These are phyloP conservation scores for Camelus dromedarius DNA, from an alignment of 2,113 vertebrate genomes.

Conservation along the genomic window DNA sequence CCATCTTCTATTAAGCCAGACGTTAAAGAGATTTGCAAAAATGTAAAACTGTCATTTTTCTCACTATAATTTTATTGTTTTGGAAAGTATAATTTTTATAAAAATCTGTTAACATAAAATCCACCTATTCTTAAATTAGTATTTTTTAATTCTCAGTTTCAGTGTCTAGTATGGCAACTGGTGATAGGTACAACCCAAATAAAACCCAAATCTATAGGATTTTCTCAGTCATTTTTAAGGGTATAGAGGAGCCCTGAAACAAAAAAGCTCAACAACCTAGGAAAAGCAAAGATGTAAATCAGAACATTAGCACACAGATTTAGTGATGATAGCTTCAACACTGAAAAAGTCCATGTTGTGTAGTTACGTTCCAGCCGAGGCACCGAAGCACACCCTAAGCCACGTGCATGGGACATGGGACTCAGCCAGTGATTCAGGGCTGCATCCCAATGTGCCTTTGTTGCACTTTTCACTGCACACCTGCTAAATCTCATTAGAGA, in stretches of 20 bases:
- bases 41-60: background rate
- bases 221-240: background rate
- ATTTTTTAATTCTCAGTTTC: background rate
- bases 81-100: background rate
- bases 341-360: background rate
- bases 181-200: background rate
- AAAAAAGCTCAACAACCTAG: background rate
- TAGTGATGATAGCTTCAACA: background rate
- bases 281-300: background rate
- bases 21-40: background rate
- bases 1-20: background rate
- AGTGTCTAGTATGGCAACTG: background rate
- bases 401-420: background rate
- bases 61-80: background rate
- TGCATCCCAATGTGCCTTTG: background rate
- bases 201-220: background rate
- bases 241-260: background rate
- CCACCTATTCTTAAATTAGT: background rate
- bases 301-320: background rate
- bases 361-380: background rate
- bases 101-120: slow-evolving; percentile 16
- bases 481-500: background rate
- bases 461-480: background rate
- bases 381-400: background rate
- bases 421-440: background rate